These are phyloP conservation scores for Monomorium pharaonis DNA, from an alignment of 1,140 invertebrate species.

Conservation along the genomic window DNA sequence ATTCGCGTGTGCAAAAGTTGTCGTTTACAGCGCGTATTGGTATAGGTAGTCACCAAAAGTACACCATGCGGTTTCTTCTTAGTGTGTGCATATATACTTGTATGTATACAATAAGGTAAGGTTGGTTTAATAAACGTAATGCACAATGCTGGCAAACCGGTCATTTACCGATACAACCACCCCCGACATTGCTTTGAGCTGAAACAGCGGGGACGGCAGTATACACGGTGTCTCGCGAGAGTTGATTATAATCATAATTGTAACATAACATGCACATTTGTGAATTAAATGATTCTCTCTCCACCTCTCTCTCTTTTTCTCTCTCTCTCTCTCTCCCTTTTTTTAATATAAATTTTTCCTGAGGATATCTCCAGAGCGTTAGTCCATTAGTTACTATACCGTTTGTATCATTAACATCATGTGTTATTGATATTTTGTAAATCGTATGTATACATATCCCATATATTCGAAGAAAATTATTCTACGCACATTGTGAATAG, in stretches of 20 bases:
- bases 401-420: background rate
- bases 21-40: conserved; percentile 62
- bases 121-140: conserved; percentile 74
- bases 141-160: conserved; percentile 64
- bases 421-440: background rate
- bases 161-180: conserved; percentile 71
- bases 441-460: background rate
- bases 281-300: background rate
- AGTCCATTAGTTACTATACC: background rate
- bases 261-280: background rate
- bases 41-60: conserved; percentile 67
- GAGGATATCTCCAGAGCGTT: background rate
- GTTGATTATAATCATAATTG: background rate
- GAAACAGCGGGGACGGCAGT: conserved; percentile 58
- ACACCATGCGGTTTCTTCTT: conserved; percentile 59
- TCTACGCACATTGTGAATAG: background rate
- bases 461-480: background rate
- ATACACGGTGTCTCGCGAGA: conserved; percentile 62
- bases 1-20: conserved; percentile 62
- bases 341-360: background rate
- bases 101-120: conserved; percentile 40
- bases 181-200: conserved; percentile 63
- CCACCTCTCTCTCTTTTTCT: background rate
- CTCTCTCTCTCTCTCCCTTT: background rate
- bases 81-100: conserved; percentile 18